Evolutionary conservation across 2,113 vertebrate genomes (phyloP).

Genomic region (Chelonoidis abingdonii): DNA sequence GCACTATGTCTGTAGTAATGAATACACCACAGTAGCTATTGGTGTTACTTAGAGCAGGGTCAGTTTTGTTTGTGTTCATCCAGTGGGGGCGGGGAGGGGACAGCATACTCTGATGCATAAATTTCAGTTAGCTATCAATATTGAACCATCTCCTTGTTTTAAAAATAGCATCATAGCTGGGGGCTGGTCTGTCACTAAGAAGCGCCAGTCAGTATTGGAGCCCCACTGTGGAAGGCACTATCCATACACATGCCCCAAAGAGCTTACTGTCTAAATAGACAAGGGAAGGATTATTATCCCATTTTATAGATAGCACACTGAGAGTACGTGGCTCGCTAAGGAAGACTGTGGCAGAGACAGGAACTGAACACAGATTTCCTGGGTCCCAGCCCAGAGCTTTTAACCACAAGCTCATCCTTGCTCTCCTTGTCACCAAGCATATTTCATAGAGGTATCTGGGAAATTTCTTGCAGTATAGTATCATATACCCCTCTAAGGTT

Average conservation of each 20-base stretch:
- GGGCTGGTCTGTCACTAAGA: not conserved
- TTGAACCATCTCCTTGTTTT: not conserved
- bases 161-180: not conserved
- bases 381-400: not conserved
- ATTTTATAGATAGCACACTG: not conserved
- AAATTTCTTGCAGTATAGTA: not conserved
- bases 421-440: not conserved
- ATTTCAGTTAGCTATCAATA: not conserved
- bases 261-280: not conserved
- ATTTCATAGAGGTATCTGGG: not conserved
- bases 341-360: not conserved
- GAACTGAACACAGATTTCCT: not conserved
- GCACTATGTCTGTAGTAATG: not conserved
- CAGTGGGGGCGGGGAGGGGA: not conserved
- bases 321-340: not conserved
- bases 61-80: not conserved
- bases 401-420: not conserved
- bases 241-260: not conserved
- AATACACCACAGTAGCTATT: not conserved
- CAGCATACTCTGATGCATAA: not conserved
- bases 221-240: not conserved
- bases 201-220: not conserved
- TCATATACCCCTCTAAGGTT: not conserved
- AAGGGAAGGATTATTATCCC: not conserved
- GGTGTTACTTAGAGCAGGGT: not conserved